Conservation (phyloP, 2,797 vertebrate species). For the Brachyalestes nurse region DNA sequence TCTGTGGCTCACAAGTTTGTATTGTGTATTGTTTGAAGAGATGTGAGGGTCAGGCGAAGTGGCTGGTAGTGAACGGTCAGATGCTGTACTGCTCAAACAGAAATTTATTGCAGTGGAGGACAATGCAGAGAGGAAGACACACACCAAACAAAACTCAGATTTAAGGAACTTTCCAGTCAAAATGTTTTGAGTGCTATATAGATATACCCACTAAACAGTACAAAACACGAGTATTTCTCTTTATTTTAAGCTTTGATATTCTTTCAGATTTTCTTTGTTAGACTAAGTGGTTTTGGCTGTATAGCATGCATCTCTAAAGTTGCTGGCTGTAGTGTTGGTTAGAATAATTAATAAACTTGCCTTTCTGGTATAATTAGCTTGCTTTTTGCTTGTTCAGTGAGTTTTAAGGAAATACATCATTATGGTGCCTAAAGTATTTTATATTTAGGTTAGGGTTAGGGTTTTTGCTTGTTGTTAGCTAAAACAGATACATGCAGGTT, state of each 20-base stretch:
- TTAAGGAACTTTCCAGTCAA: not conserved
- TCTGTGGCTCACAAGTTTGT: conserved; percentile 8
- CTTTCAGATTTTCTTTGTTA: not conserved
- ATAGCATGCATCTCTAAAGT: not conserved
- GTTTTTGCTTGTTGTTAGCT: not conserved
- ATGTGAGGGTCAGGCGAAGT: conserved; percentile 21
- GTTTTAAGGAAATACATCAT: too few species aligned
- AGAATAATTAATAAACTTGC: not conserved
- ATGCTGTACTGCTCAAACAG: conserved; percentile 4
- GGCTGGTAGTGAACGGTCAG: conserved; percentile 34
- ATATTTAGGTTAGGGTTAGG: too few species aligned
- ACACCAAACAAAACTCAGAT: not conserved
- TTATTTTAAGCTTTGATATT: not conserved
- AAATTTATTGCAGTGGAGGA: conserved; percentile 13
- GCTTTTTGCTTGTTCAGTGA: not conserved
- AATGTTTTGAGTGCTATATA: not conserved
- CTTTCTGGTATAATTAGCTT: not conserved
- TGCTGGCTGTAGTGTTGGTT: not conserved
- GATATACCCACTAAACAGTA: not conserved
- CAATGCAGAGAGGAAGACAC: not conserved
- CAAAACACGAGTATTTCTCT: not conserved
- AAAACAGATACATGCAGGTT: not conserved
- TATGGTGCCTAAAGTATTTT: too few species aligned
- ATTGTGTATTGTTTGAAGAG: conserved; percentile 57
- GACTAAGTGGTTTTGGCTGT: not conserved